phyloP scores from a whole-genome alignment of 2,888 invertebrate species.

The Mimumesa dahlbomi region DNA sequence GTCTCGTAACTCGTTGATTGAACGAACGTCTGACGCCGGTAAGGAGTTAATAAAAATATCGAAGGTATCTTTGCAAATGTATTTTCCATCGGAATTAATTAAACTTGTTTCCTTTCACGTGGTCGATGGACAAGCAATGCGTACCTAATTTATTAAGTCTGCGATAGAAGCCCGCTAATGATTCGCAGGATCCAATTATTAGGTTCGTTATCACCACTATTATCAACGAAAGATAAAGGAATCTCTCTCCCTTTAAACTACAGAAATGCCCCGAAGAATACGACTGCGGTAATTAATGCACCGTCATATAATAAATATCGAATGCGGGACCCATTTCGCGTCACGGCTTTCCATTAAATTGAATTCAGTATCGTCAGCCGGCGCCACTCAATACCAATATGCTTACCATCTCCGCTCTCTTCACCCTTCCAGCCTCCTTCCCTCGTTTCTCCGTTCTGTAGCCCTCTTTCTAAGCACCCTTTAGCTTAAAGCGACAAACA shows the following conservation, averaged over 20 bases:
- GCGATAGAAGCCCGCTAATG: slow-evolving; percentile 59
- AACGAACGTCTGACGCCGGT: not conserved
- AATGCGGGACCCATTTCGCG: slow-evolving; percentile 72
- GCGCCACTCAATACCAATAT: slow-evolving; percentile 72
- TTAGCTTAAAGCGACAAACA: slow-evolving; percentile 61
- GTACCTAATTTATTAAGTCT: slow-evolving; percentile 67
- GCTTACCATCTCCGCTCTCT: slow-evolving; percentile 51
- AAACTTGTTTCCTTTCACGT: slow-evolving; percentile 58
- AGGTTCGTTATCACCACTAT: slow-evolving; percentile 67
- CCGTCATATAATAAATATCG: slow-evolving; percentile 76
- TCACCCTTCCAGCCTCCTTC: not conserved
- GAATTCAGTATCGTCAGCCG: slow-evolving; percentile 72
- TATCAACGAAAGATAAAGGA: slow-evolving; percentile 67
- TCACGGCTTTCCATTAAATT: slow-evolving; percentile 74
- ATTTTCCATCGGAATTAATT: slow-evolving; percentile 58
- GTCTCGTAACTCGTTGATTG: slow-evolving; percentile 16
- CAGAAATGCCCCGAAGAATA: slow-evolving; percentile 64
- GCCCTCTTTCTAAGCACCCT: slow-evolving; percentile 58
- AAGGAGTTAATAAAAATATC: slow-evolving; percentile 17
- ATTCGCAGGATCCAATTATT: slow-evolving; percentile 69
- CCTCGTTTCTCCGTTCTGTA: slow-evolving; percentile 2
- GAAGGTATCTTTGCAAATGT: slow-evolving; percentile 27
- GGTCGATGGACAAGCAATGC: slow-evolving; percentile 45
- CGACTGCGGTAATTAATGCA: slow-evolving; percentile 76
- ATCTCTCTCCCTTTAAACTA: slow-evolving; percentile 27